phyloP scores from a whole-genome alignment of 1,140 invertebrate species.

The Stegodyphus dumicola region DNA sequence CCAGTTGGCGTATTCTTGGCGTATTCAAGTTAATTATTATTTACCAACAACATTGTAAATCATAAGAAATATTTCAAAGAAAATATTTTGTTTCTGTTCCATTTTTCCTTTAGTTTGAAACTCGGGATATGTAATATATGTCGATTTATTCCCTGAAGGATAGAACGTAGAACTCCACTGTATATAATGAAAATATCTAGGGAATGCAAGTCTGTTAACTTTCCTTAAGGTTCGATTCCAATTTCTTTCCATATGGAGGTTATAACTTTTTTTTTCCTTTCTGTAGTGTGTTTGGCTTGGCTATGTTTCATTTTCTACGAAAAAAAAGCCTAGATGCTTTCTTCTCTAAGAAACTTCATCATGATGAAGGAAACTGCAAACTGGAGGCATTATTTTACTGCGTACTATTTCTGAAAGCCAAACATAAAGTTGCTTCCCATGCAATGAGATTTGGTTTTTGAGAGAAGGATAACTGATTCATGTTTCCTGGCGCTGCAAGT shows the following conservation, averaged over 20 bases:
- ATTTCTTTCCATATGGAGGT: constrained; percentile 28
- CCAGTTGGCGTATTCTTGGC: too few relatives aligned
- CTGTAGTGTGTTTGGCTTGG: constrained; percentile 2
- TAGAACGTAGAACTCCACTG: too few relatives aligned
- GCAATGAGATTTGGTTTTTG: neutral
- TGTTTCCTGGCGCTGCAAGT: constrained; percentile 10
- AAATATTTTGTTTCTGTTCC: too few relatives aligned
- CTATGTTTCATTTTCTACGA: constrained; percentile 24
- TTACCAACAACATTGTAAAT: too few relatives aligned
- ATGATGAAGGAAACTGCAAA: constrained; percentile 8
- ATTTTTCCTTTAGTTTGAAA: too few relatives aligned
- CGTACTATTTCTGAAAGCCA: neutral
- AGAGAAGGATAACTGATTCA: constrained; percentile 15
- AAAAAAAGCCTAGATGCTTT: neutral
- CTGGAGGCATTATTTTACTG: constrained; percentile 16
- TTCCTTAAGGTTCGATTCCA: constrained; percentile 3
- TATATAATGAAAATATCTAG: neutral
- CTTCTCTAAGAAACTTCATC: constrained; percentile 1
- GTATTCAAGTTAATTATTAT: too few relatives aligned
- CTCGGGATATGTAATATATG: too few relatives aligned
- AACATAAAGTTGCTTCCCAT: neutral
- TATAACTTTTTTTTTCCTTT: constrained; percentile 7
- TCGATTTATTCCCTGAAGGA: too few relatives aligned
- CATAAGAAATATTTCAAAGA: too few relatives aligned
- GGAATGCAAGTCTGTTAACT: constrained; percentile 30